Conservation (phyloP, 2,888 invertebrate genomes). For the Dicranocentrus wangi region DNA sequence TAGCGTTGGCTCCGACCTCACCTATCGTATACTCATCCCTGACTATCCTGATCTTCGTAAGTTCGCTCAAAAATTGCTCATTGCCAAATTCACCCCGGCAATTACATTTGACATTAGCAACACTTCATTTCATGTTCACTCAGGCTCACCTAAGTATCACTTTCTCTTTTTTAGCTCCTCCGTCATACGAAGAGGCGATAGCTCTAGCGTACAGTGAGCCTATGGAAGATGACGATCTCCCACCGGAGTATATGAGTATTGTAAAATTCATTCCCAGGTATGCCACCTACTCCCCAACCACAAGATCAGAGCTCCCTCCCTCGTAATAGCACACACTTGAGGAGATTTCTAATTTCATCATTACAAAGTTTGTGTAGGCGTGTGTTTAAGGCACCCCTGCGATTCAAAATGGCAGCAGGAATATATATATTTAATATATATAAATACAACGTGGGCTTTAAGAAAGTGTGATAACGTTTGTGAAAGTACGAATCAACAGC, state of each 20-base stretch:
- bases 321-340: too few relatives aligned
- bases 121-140: conserved; percentile 4
- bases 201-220: conserved; percentile 45
- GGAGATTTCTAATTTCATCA: too few relatives aligned
- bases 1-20: conserved; percentile 31
- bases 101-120: not conserved
- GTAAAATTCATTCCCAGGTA: conserved; percentile 51
- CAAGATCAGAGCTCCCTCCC: too few relatives aligned
- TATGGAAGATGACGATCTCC: conserved; percentile 45
- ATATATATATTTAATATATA: too few relatives aligned
- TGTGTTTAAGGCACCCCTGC: too few relatives aligned
- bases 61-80: conserved; percentile 9
- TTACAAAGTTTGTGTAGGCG: too few relatives aligned
- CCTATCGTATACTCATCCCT: conserved; percentile 25
- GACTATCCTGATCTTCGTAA: conserved; percentile 66
- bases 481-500: not conserved
- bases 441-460: conserved; percentile 41
- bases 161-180: conserved; percentile 63
- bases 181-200: conserved; percentile 63
- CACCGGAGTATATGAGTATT: conserved; percentile 35
- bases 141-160: not conserved
- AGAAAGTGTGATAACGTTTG: conserved; percentile 43
- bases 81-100: not conserved
- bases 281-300: conserved; percentile 37
- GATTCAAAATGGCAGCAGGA: too few relatives aligned